Conservation (phyloP, 2,888 invertebrate genomes). For the Nephrotoma appendiculata region DNA sequence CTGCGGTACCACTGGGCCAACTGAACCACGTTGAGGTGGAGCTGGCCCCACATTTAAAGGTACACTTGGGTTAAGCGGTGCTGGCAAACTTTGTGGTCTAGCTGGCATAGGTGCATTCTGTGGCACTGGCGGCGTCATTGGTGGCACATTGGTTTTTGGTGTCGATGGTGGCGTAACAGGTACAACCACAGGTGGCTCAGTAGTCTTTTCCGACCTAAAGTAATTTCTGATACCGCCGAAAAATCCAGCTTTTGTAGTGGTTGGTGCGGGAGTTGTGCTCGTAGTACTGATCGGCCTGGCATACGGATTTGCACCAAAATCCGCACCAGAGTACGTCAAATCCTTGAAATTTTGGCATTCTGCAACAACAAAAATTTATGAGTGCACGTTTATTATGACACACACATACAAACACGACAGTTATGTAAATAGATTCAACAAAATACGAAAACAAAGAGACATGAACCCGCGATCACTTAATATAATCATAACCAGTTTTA, state of each 20-base stretch:
- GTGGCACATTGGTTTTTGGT: conserved; percentile 7
- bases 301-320: background rate
- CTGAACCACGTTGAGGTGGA: background rate
- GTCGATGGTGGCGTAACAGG: conserved; percentile 16
- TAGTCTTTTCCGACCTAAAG: conserved; percentile 18
- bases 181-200: conserved; percentile 16
- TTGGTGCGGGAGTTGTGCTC: conserved; percentile 18
- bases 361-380: background rate
- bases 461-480: background rate
- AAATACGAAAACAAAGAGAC: background rate
- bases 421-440: background rate
- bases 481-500: background rate
- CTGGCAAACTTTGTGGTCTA: background rate
- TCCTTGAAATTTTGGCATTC: background rate
- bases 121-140: background rate
- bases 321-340: background rate
- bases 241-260: conserved; percentile 23
- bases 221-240: conserved; percentile 25
- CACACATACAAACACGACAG: background rate
- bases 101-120: background rate
- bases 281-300: conserved; percentile 12
- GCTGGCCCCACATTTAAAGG: background rate
- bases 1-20: background rate
- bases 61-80: background rate
- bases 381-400: background rate